Conservation (phyloP, 2,113 vertebrate species). For the Chascanopsetta lugubris region DNA sequence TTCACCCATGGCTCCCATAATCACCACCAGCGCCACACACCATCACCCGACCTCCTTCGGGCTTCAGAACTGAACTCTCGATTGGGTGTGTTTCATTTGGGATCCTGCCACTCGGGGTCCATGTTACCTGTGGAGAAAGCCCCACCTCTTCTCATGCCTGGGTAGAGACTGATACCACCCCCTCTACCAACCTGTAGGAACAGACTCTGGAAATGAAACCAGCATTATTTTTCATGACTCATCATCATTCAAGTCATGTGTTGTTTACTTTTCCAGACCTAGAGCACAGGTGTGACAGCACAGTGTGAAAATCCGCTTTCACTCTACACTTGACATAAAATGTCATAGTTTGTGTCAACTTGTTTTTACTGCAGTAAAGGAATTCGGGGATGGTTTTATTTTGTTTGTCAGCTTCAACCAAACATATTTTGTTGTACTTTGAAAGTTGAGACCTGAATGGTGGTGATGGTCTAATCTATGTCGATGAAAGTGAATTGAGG, state of each 20-base stretch:
- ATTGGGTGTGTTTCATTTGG: slow-evolving; percentile 45
- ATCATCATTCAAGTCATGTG: slow-evolving; percentile 6
- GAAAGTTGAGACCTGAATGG: background rate
- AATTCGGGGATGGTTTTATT: background rate
- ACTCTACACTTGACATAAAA: slow-evolving; percentile 22
- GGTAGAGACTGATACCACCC: slow-evolving; percentile 49
- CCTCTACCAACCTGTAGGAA: slow-evolving; percentile 11
- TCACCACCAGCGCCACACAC: slow-evolving; percentile 2
- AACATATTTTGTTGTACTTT: slow-evolving; percentile 1
- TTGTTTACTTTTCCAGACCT: slow-evolving; percentile 35
- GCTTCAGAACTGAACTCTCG: slow-evolving; percentile 48
- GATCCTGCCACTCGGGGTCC: slow-evolving; percentile 52
- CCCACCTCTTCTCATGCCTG: slow-evolving; percentile 75
- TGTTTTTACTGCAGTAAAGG: slow-evolving; percentile 12
- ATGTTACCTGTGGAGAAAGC: slow-evolving; percentile 69
- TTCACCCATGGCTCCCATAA: background rate
- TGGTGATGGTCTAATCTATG: background rate
- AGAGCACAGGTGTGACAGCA: slow-evolving; percentile 8
- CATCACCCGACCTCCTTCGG: slow-evolving; percentile 38
- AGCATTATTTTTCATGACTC: too few relatives aligned
- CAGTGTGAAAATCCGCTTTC: slow-evolving; percentile 3
- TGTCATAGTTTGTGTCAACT: slow-evolving; percentile 19
- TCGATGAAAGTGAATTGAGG: background rate
- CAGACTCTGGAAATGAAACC: slow-evolving; percentile 40
- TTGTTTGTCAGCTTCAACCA: slow-evolving; percentile 13